phyloP scores from a whole-genome alignment of 2,888 invertebrate genomes.

The Spilarctia lutea region DNA sequence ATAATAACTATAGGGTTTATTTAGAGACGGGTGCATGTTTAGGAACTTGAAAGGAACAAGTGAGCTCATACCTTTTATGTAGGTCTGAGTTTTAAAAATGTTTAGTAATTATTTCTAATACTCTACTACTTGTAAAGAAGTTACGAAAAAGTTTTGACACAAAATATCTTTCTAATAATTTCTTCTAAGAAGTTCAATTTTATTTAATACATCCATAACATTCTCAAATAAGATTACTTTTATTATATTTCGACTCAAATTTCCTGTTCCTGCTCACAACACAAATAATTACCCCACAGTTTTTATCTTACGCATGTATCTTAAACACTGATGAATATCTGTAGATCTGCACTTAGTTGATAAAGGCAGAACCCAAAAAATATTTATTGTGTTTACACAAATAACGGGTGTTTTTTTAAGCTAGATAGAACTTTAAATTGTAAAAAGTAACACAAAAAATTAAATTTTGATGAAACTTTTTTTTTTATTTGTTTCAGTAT shows the following conservation, averaged over 20 bases:
- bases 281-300: conserved; percentile 42
- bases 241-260: conserved; percentile 52
- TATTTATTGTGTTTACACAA: conserved; percentile 86
- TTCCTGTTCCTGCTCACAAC: conserved; percentile 51
- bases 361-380: conserved; percentile 75
- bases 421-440: too few species aligned
- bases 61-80: too few species aligned
- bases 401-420: too few species aligned
- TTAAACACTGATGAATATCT: conserved; percentile 66
- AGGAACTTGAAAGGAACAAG: background rate
- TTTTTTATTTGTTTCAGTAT: too few species aligned
- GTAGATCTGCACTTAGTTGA: conserved; percentile 65
- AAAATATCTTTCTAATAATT: background rate
- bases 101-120: too few species aligned
- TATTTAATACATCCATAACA: conserved; percentile 13
- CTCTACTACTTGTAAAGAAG: too few species aligned
- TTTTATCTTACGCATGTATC: conserved; percentile 62
- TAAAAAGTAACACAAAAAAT: too few species aligned
- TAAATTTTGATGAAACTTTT: too few species aligned
- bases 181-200: background rate
- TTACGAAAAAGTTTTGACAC: background rate
- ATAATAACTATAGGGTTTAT: too few species aligned
- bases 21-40: background rate
- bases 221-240: conserved; percentile 42
- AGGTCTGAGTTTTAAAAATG: too few species aligned